Evolutionary conservation across 1,140 invertebrate species (phyloP).

Genomic region (Druon quercuslanigerum): DNA sequence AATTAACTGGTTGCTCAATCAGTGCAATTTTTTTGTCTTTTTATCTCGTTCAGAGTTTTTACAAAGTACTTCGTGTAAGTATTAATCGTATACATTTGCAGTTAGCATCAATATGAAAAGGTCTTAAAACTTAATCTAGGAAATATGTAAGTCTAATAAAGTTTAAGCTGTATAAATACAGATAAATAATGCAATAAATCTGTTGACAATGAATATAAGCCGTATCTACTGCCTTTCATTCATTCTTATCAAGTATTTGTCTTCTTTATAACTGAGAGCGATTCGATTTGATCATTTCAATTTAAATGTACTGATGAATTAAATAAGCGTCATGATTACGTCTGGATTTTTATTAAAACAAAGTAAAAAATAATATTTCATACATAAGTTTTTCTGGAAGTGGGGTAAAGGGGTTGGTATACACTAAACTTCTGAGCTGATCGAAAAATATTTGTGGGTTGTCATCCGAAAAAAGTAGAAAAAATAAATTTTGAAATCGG

Average conservation of each 20-base stretch:
- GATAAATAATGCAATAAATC: background rate
- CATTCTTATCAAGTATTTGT: background rate
- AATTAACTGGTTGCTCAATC: background rate
- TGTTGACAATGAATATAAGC: background rate
- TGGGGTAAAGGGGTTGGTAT: no score
- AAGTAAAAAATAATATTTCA: no score
- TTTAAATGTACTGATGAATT: no score
- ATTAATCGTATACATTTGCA: conserved; percentile 9
- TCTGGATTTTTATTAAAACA: no score
- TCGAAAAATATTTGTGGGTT: no score
- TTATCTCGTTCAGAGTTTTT: conserved; percentile 1
- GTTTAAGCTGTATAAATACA: conserved; percentile 2
- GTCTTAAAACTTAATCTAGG: background rate
- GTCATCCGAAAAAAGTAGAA: no score
- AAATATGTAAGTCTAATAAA: background rate
- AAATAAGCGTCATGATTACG: no score
- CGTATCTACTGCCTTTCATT: background rate
- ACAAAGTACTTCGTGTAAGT: conserved; percentile 1
- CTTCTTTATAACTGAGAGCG: no score
- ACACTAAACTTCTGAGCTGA: no score
- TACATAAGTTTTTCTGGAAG: no score
- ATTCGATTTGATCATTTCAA: no score
- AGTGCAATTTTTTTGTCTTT: background rate
- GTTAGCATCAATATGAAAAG: background rate
- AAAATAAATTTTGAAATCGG: no score